phyloP scores from a whole-genome alignment of 1,140 invertebrate species.

The Saxidomus purpurata region DNA sequence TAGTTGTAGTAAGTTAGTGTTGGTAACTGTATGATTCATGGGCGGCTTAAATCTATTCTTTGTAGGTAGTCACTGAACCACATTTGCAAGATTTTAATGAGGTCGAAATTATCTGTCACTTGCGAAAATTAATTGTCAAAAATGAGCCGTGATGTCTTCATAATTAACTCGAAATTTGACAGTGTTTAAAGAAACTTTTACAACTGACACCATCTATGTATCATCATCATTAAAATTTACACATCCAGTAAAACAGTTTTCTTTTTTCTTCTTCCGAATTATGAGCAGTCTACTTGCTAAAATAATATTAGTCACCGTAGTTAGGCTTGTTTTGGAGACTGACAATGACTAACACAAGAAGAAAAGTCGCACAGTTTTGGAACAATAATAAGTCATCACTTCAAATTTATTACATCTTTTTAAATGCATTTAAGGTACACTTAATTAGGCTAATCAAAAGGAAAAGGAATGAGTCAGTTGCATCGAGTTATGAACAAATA shows the following conservation, averaged over 20 bases:
- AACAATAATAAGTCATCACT: neutral
- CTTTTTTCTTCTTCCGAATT: neutral
- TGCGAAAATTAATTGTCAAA: conserved; percentile 23
- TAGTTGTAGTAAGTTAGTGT: neutral
- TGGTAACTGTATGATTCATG: conserved; percentile 9
- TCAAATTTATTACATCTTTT: neutral
- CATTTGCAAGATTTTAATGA: conserved; percentile 32
- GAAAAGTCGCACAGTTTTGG: neutral
- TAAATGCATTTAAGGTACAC: too few species aligned
- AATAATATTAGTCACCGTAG: neutral
- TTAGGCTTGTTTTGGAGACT: neutral
- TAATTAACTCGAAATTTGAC: conserved; percentile 35
- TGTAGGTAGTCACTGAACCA: conserved; percentile 45
- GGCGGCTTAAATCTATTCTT: neutral
- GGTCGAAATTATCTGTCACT: conserved; percentile 48
- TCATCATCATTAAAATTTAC: neutral
- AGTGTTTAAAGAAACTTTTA: neutral
- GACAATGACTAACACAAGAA: neutral
- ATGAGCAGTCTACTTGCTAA: neutral
- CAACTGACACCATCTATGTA: conserved; percentile 11
- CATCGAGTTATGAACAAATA: too few species aligned
- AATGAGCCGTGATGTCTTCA: conserved; percentile 28
- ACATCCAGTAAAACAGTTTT: too few species aligned
- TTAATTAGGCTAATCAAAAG: neutral
- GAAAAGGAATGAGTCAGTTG: too few species aligned